Evolutionary conservation across 2,797 vertebrate species (phyloP).

Genomic region (Rhinogobio ventralis): DNA sequence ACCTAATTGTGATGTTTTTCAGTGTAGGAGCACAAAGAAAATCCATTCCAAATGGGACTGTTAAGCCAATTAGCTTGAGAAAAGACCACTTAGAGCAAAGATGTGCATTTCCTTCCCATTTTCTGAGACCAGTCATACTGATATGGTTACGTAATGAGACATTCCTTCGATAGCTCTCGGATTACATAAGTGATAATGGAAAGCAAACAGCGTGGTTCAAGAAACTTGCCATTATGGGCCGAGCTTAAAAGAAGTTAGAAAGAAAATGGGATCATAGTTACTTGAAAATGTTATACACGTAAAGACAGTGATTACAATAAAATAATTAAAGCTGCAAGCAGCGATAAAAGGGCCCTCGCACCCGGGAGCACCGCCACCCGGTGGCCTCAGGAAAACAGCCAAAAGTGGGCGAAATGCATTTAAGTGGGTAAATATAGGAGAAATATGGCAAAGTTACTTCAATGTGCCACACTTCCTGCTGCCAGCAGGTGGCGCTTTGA

Average conservation of each 20-base stretch:
- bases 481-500: too few species aligned
- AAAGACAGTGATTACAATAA: background rate
- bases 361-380: too few species aligned
- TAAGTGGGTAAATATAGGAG: too few species aligned
- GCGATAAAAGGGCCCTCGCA: too few species aligned
- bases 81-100: slow-evolving; percentile 38
- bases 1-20: slow-evolving; percentile 58
- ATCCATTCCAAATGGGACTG: slow-evolving; percentile 39
- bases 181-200: slow-evolving; percentile 51
- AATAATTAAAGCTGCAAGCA: too few species aligned
- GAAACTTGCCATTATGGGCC: slow-evolving; percentile 28
- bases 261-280: slow-evolving; percentile 2
- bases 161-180: slow-evolving; percentile 35
- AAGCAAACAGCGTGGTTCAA: slow-evolving; percentile 35
- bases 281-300: background rate
- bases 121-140: slow-evolving; percentile 35
- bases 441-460: too few species aligned
- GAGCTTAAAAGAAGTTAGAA: background rate
- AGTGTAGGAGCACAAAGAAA: slow-evolving; percentile 51
- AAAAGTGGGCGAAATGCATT: too few species aligned
- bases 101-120: slow-evolving; percentile 18
- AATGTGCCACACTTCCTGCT: too few species aligned
- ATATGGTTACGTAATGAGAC: slow-evolving; percentile 54
- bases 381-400: too few species aligned
- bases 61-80: slow-evolving; percentile 43